Evolutionary conservation across 2,888 invertebrate genomes (phyloP), one percentile per base, ranked within the genome.

Genomic region (Neoitamus cyanurus): DNA sequence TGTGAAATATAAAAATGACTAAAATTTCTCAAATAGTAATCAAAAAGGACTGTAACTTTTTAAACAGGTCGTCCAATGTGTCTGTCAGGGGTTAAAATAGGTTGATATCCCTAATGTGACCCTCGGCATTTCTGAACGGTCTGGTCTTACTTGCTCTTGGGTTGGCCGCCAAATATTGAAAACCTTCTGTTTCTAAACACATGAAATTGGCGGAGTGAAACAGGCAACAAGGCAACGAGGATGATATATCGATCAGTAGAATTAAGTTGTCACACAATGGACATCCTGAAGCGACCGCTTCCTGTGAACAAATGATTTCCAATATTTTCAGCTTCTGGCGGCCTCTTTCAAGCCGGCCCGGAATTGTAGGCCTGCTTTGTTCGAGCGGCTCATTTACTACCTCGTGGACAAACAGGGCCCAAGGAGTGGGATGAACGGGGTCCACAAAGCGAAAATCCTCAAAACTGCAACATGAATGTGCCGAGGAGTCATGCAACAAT

Each of bases 401-500:
- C 30, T 20, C 31, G 68, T 37, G 82, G 36, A 58, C 58, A 80
- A 82, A 82, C 82, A 69, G 13, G 46, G 37, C 37, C 3, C 37
- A 28, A 9, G 37, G 37, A 30, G 46, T 30, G 37, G 25, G 46
- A 73, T 36, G 70, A 83, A 48, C 25, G 36, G 28, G 36, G 48
- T 4, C 30, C 58, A 68, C 11, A 46, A 77, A 77, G 68, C 84
- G 68, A 73, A 80, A 82, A 82, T 68, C 36, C 34, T 82, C 15
- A 82, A 82, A 48, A 82, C 82, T 84, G 75, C 73, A 84, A 84
- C 58, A 30, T 34, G 5, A 48, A 6, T 25, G n/a, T 9, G 6
- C 13, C 15, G 75, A 83, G 69, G 69, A 83, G 83, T 85, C 83
- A 85, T 83, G 85, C 84, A 84, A 84, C 82, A 83, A 85, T 15